phyloP scores from a whole-genome alignment of 2,888 invertebrate species.

The Tubiluchus corallicola region DNA sequence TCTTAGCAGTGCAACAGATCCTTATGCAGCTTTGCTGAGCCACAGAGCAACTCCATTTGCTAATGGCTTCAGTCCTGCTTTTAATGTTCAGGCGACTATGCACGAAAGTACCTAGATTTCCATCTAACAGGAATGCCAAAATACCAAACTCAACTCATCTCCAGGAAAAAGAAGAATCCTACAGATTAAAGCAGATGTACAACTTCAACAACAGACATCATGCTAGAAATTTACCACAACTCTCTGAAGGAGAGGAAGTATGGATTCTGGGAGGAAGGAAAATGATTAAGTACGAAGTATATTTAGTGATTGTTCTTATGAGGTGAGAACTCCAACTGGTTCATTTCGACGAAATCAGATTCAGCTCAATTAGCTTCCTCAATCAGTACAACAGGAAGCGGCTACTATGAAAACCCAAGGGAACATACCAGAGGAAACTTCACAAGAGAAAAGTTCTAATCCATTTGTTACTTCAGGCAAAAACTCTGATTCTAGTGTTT shows the following conservation, averaged over 20 bases:
- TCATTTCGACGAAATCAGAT: not conserved
- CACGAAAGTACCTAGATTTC: no score
- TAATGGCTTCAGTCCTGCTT: not conserved
- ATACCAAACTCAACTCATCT: not conserved
- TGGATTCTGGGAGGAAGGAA: not conserved
- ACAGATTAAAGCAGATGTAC: not conserved
- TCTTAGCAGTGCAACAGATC: slow-evolving; percentile 4
- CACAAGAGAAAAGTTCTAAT: no score
- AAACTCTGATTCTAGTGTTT: no score
- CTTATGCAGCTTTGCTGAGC: slow-evolving; percentile 6
- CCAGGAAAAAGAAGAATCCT: not conserved
- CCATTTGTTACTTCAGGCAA: no score
- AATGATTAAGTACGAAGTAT: not conserved
- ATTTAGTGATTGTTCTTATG: not conserved
- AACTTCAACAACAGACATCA: not conserved
- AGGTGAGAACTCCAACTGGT: not conserved
- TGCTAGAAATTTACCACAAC: not conserved
- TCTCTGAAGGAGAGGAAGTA: not conserved
- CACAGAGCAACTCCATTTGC: slow-evolving; percentile 1
- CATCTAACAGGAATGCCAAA: no score
- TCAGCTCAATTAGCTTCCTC: no score
- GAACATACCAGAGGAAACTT: no score
- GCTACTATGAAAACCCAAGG: no score
- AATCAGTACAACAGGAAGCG: no score
- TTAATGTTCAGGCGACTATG: no score